phyloP scores from a whole-genome alignment of 2,888 invertebrate genomes.

The Lithophane ornitopus region DNA sequence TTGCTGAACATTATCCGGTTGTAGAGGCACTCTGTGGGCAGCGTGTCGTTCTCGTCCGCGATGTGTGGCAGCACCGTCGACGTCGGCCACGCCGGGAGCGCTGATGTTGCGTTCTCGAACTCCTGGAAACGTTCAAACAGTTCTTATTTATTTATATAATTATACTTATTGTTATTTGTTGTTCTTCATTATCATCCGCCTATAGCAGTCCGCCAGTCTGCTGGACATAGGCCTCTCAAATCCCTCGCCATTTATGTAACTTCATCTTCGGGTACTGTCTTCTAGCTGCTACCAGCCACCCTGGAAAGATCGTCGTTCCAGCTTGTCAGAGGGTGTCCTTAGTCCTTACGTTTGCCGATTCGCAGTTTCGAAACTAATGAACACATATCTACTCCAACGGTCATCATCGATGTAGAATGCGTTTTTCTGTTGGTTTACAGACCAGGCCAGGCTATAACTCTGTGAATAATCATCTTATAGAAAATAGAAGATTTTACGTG shows the following conservation, averaged over 20 bases:
- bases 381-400: not conserved
- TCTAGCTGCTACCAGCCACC: not conserved
- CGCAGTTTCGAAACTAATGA: not conserved
- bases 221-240: not conserved
- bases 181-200: not conserved
- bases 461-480: not conserved
- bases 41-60: constrained; percentile 84
- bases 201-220: not conserved
- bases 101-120: constrained; percentile 80
- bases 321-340: not conserved
- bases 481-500: not conserved
- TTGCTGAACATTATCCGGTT: constrained; percentile 93
- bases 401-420: not conserved
- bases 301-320: not conserved
- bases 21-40: constrained; percentile 91
- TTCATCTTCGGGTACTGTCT: not conserved
- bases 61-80: constrained; percentile 83
- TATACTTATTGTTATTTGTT: too few species aligned
- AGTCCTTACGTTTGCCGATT: not conserved
- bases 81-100: constrained; percentile 83
- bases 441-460: not conserved
- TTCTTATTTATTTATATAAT: too few species aligned
- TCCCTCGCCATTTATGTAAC: not conserved
- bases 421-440: not conserved
- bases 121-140: constrained; percentile 71